Evolutionary conservation across 2,888 invertebrate genomes (phyloP), one percentile per base, ranked within the genome.

Genomic region (Choreutis nemorana): DNA sequence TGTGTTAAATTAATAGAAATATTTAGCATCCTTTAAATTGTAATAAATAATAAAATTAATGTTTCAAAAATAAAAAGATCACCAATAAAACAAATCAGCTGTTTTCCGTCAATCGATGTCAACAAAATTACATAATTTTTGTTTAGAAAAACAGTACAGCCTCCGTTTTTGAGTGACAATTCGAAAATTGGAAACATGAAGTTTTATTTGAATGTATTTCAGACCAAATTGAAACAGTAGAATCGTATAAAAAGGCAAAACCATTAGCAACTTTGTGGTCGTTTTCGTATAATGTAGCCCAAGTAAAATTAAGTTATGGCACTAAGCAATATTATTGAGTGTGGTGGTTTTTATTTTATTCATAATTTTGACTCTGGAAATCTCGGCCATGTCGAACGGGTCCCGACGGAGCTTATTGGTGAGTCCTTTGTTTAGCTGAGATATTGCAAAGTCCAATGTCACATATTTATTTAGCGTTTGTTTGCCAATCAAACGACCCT

Each of bases 341-440:
- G 87, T 59, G 89, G 85, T 48, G 89, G 87, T 47, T 89, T 93
- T 70, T 81, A 83, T 47, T 94, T 95, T 73, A 86, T 87, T 46
- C 90, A 92, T 47, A 88, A 90, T 63, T 94, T 94, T 79, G 94
- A 94, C 68, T 94, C 94, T 23, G 94, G 92, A 34, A 95, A 95
- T 77, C 82, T 94, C 46, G 87, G 88, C 30, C 85, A 83, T 70
- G 93, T 93, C 29, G 92, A 93, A 61, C 82, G 85, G 50, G 87
- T 88, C 32, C 78, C 83, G 25, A 78, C 75, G 55, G 80, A 79
- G 55, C 75, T 81, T 42, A 81, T 81, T 44, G 80, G 84, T 84
- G 61, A 78, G 71, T 55, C 23, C n/a, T 16, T 24, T 35, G 18
- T 30, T 32, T 26, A 33, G 34, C 42, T 32, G 34, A 31, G 23